These are phyloP conservation scores for Drosophila bocqueti DNA, from an alignment of 1,140 invertebrate genomes.

Conservation along the genomic window DNA sequence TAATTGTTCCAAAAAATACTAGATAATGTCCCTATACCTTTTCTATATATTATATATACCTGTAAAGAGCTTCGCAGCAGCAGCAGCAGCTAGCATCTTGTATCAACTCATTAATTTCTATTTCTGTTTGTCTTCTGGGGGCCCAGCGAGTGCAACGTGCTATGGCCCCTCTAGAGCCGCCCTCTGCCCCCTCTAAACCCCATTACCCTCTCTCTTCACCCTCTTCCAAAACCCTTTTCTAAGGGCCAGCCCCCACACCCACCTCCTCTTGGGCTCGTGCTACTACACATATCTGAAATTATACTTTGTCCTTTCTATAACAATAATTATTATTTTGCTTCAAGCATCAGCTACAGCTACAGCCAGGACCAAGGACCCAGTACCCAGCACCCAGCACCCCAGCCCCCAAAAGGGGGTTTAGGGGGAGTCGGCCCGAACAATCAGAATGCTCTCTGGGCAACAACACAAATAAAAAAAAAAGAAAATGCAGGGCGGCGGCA, in stretches of 20 bases:
- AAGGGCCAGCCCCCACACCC: slow-evolving; percentile 7
- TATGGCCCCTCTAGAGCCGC: slow-evolving; percentile 6
- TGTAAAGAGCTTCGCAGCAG: neutral
- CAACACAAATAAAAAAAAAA: neutral
- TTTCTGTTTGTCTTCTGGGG: slow-evolving; percentile 75
- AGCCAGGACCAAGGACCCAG: slow-evolving; percentile 27
- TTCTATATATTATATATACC: neutral
- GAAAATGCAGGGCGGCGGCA: slow-evolving; percentile 3
- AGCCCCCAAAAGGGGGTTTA: neutral
- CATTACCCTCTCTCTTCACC: neutral
- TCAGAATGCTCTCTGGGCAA: slow-evolving; percentile 34
- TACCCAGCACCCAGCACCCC: slow-evolving; percentile 10
- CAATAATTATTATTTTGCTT: slow-evolving; percentile 83
- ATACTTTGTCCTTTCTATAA: slow-evolving; percentile 84
- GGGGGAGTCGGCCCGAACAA: slow-evolving; percentile 35
- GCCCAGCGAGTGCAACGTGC: slow-evolving; percentile 64
- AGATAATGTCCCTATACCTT: slow-evolving; percentile 1
- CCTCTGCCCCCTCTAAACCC: neutral
- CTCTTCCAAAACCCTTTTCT: slow-evolving; percentile 3
- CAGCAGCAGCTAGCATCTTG: slow-evolving; percentile 45
- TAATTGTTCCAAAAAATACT: slow-evolving; percentile 23
- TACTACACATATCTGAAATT: slow-evolving; percentile 81
- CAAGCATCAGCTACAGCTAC: slow-evolving; percentile 66
- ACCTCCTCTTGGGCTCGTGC: slow-evolving; percentile 43
- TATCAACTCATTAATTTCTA: slow-evolving; percentile 83